These are phyloP conservation scores for Fragum fragum DNA, from an alignment of 2,888 invertebrate species.

Conservation along the genomic window DNA sequence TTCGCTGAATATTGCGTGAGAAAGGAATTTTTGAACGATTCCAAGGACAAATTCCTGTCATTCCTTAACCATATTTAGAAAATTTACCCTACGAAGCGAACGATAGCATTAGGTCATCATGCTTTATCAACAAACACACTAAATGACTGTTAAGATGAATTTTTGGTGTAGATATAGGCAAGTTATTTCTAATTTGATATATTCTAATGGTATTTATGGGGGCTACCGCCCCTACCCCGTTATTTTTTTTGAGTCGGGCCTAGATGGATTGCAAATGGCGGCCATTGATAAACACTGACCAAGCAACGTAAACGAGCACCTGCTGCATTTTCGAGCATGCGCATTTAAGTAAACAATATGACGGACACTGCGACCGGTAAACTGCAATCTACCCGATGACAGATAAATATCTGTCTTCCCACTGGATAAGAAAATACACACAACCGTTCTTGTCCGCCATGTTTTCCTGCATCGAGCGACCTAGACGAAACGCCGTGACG, in stretches of 20 bases:
- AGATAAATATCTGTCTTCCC: neutral
- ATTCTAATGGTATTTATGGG: no score
- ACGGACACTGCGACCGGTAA: neutral
- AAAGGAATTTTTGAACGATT: constrained; percentile 22
- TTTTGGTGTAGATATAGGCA: no score
- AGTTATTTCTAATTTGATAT: no score
- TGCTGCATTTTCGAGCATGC: neutral
- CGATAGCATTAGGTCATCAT: no score
- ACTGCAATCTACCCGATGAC: neutral
- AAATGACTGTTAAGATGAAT: neutral
- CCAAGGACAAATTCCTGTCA: neutral
- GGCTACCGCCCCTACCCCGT: neutral
- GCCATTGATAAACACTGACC: neutral
- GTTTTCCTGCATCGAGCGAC: neutral
- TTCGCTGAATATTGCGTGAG: no score
- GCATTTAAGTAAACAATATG: no score
- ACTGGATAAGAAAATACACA: constrained; percentile 8
- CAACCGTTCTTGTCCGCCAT: neutral
- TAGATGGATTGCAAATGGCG: no score
- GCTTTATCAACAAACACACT: neutral
- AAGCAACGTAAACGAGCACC: no score
- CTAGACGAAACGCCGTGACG: neutral
- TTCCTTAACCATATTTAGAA: neutral
- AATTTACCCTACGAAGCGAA: no score
- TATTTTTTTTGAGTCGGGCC: no score